phyloP scores from a whole-genome alignment of 37 sponge, comb jelly and placozoan genomes.

The Agelas oroides region DNA sequence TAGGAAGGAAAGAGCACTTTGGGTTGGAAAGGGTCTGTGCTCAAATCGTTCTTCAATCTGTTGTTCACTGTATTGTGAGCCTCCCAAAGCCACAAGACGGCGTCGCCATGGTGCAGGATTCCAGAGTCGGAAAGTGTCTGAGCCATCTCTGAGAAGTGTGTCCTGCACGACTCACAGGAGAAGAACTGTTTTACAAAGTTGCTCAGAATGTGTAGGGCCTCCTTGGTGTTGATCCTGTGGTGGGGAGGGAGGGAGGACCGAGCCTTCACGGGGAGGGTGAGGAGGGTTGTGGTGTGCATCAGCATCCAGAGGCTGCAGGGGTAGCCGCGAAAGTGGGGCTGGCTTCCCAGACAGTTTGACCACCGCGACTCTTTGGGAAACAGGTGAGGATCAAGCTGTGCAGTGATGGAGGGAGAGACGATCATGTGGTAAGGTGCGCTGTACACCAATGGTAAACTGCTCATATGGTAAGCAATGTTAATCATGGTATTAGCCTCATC shows the following conservation, averaged over 20 bases:
- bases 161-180: slow-evolving; percentile 85
- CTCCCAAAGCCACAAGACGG: slow-evolving; percentile 94
- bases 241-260: neutral
- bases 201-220: slow-evolving; percentile 48
- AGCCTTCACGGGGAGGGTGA: slow-evolving; percentile 51
- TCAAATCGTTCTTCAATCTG: slow-evolving; percentile 57
- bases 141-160: slow-evolving; percentile 86
- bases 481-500: no score
- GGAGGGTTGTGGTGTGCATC: slow-evolving; percentile 82
- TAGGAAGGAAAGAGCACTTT: slow-evolving; percentile 87
- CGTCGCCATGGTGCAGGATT: slow-evolving; percentile 57
- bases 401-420: neutral
- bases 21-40: slow-evolving; percentile 83
- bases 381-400: slow-evolving; percentile 44
- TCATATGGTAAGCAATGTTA: neutral
- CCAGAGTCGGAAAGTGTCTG: neutral
- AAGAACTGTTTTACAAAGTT: slow-evolving; percentile 87
- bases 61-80: slow-evolving; percentile 90
- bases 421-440: neutral
- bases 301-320: slow-evolving; percentile 96
- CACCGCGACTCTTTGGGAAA: slow-evolving; percentile 72
- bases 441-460: neutral
- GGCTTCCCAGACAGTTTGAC: slow-evolving; percentile 82
- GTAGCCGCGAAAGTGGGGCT: slow-evolving; percentile 84
- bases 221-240: slow-evolving; percentile 39